Evolutionary conservation across 2,113 vertebrate species (phyloP).

Genomic region (Oxyura jamaicensis): DNA sequence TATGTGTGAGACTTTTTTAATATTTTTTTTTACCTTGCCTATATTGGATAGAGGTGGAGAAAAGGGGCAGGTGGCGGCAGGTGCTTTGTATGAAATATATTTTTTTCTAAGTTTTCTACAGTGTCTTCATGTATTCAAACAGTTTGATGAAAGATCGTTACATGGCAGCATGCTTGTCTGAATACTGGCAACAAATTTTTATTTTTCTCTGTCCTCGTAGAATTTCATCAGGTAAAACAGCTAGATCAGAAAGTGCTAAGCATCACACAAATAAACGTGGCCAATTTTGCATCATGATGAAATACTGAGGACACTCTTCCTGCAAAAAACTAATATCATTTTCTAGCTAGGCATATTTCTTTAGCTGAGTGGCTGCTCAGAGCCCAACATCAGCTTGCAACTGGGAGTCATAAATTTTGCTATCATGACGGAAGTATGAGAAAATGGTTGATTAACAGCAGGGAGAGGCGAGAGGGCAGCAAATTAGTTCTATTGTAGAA

Average conservation of each 20-base stretch:
- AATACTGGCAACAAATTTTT: background rate
- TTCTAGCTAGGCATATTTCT: background rate
- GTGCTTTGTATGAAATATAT: background rate
- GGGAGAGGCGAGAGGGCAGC: background rate
- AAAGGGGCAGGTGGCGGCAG: background rate
- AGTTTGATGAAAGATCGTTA: background rate
- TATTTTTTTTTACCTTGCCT: background rate
- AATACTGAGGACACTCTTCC: background rate
- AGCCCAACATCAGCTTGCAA: background rate
- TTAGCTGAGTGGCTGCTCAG: background rate
- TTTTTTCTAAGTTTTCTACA: background rate
- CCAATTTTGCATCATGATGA: background rate
- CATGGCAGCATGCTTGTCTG: background rate
- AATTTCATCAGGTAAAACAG: background rate
- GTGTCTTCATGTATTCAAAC: background rate
- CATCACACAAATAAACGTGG: background rate
- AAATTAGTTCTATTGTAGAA: background rate
- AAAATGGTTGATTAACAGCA: background rate
- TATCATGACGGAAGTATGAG: background rate
- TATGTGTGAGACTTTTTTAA: background rate
- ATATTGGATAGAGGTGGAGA: background rate
- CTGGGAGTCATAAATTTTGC: background rate
- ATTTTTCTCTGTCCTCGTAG: background rate
- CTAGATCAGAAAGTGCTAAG: background rate
- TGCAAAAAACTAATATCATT: background rate